These are phyloP conservation scores for Mesocentrotus franciscanus DNA, from an alignment of 53 echinoderm and acorn worm species.

Conservation along the genomic window DNA sequence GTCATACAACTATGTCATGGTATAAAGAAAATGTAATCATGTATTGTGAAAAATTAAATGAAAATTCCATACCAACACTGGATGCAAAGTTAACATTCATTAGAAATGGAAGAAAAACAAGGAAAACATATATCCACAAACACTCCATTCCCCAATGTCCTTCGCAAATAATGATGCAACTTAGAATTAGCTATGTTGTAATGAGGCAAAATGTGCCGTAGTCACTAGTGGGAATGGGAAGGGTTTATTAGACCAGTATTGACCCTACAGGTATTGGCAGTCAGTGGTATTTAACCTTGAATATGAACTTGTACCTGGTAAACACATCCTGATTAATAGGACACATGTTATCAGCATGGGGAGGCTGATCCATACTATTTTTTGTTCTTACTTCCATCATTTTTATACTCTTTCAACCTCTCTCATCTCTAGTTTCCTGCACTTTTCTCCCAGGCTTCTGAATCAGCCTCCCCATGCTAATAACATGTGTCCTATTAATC, in stretches of 20 bases:
- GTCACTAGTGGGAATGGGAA: not conserved
- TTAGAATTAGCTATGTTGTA: no score
- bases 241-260: not conserved
- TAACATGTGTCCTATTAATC: slow-evolving; percentile 36
- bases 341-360: not conserved
- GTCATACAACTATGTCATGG: no score
- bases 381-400: not conserved
- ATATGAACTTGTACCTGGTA: not conserved
- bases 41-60: no score
- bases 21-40: no score
- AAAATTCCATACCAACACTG: no score
- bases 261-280: not conserved
- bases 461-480: not conserved
- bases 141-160: no score
- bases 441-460: not conserved
- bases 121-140: no score
- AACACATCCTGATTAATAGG: not conserved
- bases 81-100: no score
- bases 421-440: not conserved
- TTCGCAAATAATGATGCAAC: no score
- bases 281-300: not conserved
- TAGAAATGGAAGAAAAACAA: no score
- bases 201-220: no score
- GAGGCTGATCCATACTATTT: not conserved
- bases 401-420: not conserved